phyloP scores from a whole-genome alignment of 2,888 invertebrate genomes.

The Ectemnius cavifrons region DNA sequence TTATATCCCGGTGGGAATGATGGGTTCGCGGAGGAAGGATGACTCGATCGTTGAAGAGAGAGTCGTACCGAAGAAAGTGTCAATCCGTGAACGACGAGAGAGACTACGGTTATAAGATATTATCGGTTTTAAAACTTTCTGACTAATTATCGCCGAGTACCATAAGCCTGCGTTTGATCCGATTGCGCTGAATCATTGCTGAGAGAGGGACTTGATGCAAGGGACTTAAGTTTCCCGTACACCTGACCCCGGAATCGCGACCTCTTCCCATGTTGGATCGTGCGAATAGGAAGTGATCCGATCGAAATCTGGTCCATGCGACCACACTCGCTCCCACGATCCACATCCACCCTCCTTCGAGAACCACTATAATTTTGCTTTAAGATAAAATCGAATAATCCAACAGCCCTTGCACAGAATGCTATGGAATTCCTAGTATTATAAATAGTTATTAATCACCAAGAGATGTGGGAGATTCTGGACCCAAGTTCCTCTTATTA shows the following conservation, averaged over 20 bases:
- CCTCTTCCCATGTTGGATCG: conserved; percentile 43
- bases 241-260: conserved; percentile 20
- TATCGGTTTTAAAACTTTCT: conserved; percentile 40
- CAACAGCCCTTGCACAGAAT: too few species aligned
- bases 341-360: too few species aligned
- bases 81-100: conserved; percentile 1
- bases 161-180: conserved; percentile 27
- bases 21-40: too few species aligned
- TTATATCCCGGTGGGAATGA: neutral
- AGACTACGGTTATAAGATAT: conserved; percentile 28
- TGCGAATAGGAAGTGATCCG: conserved; percentile 37
- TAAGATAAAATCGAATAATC: too few species aligned
- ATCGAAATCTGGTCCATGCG: too few species aligned
- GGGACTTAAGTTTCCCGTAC: neutral
- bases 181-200: conserved; percentile 51
- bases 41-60: too few species aligned
- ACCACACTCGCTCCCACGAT: too few species aligned
- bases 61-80: neutral
- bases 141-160: conserved; percentile 60
- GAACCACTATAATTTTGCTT: too few species aligned
- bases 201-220: conserved; percentile 11
- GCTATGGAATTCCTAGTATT: too few species aligned
- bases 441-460: too few species aligned
- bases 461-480: neutral
- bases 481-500: neutral